These are phyloP conservation scores for Vidua chalybeata DNA, from an alignment of 2,113 vertebrate genomes.

Conservation along the genomic window DNA sequence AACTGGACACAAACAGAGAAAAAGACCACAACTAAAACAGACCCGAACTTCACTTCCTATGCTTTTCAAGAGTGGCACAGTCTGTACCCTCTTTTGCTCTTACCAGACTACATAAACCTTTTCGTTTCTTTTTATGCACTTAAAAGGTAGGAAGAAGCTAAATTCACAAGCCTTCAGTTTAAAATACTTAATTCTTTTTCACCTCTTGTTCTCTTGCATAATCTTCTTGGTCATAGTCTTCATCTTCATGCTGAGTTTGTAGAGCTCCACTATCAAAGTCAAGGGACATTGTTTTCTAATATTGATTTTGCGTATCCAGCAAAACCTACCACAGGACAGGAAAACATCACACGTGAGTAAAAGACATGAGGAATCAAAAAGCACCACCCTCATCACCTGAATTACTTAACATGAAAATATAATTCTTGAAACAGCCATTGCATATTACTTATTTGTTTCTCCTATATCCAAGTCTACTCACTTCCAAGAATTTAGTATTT, in stretches of 20 bases:
- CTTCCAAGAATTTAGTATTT: not conserved
- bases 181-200: not conserved
- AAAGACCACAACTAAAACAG: not conserved
- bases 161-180: not conserved
- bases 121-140: not conserved
- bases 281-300: constrained; percentile 74
- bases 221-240: constrained; percentile 80
- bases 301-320: not conserved
- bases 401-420: not conserved
- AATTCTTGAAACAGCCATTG: not conserved
- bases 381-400: not conserved
- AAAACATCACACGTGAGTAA: not conserved
- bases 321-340: not conserved
- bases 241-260: constrained; percentile 77
- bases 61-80: not conserved
- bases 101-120: not conserved
- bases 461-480: not conserved
- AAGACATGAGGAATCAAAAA: not conserved
- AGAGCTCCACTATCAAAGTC: constrained; percentile 79
- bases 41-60: constrained; percentile 22
- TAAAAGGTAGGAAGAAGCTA: not conserved
- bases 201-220: constrained; percentile 83
- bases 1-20: not conserved
- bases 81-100: not conserved
- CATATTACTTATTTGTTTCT: not conserved